Base-by-base conservation (phyloP, 2,113 vertebrate genomes). In the Procavia capensis region DNA sequence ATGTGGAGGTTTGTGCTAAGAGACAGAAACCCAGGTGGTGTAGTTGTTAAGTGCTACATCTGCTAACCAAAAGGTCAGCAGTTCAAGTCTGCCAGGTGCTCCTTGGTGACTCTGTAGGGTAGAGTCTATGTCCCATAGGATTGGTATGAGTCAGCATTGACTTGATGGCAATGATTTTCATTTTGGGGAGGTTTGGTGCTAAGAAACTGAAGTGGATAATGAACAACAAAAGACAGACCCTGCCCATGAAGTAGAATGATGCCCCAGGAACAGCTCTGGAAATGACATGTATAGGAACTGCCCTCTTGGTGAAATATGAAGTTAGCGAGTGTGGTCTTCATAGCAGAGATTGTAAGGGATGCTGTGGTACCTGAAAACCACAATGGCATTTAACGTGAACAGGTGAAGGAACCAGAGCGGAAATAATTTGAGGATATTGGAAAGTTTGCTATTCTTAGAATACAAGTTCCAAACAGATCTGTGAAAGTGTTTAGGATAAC, bases 331-430 rank as follows among this genome's bases (percentile, higher is more conserved):
- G 13, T 50, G 3, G 5, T 41, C 25, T 57, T 90, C 43, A 22
- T 3, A 11, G 0, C 1, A 31, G 45, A 6, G 3, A 8, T 9
- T 54, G 20, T 2, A 24, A 68, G 34, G 1, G 0, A 25, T 27
- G 39, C 25, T 6, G 4, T 31, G 3, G 29, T 11, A 57, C 54
- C 22, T 36, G 36, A 9, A 85, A 91, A 45, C 34, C 31, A 8
- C 14, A 50, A 17, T 0, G 76, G 4, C 27, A 45, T 20, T 47
- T 34, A 54, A 76, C 4, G 25, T 29, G 50, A 83, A 29, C 22
- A 54, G 74, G 78, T 34, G 5, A 85, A 50, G 20, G 20, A 24
- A 39, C 25, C 20, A 41, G 14, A 24, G 1, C 84, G 63, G 84
- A 17, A 22, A 72, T 29, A 9, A 39, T 25, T 54, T 57, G 54